Percentiles rank a stretch among this genome's conserved stretches.
Evolutionary conservation across 2,888 invertebrate species (phyloP).

Genomic region (Physocephala rufipes): DNA sequence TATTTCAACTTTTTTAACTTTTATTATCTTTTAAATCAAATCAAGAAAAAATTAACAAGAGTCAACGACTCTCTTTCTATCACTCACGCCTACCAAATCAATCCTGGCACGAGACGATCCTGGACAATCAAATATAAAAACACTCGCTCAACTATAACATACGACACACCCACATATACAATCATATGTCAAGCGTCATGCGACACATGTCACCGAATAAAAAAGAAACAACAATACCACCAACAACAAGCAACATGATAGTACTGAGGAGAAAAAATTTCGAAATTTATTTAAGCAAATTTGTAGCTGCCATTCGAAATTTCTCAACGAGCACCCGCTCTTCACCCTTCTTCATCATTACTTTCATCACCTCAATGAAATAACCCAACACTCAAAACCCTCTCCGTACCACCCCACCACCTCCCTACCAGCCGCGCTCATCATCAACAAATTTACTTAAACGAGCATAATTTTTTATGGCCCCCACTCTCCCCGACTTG

Average conservation of each 20-base stretch:
- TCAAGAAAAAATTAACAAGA: too few relatives aligned
- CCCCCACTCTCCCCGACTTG: too few relatives aligned
- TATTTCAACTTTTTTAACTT: too few relatives aligned
- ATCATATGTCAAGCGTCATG: not conserved
- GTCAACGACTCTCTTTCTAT: too few relatives aligned
- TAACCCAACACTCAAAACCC: too few relatives aligned
- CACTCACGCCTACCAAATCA: conserved; percentile 5
- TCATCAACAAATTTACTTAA: not conserved
- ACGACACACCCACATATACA: not conserved
- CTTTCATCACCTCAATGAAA: too few relatives aligned
- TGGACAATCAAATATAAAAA: too few relatives aligned
- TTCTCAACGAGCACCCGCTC: not conserved
- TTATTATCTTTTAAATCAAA: too few relatives aligned
- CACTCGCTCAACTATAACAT: too few relatives aligned
- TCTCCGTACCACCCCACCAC: not conserved
- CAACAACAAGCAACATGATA: not conserved
- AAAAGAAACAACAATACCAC: too few relatives aligned
- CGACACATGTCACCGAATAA: conserved; percentile 13
- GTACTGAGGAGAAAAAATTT: not conserved
- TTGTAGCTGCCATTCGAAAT: conserved; percentile 23
- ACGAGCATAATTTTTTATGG: conserved; percentile 28
- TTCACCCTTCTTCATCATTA: too few relatives aligned
- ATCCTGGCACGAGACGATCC: not conserved
- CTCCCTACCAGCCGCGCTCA: not conserved
- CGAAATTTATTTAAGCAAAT: conserved; percentile 31